These are phyloP conservation scores for Pseudobourletiella spinata DNA, from an alignment of 1,140 invertebrate species.

Conservation along the genomic window DNA sequence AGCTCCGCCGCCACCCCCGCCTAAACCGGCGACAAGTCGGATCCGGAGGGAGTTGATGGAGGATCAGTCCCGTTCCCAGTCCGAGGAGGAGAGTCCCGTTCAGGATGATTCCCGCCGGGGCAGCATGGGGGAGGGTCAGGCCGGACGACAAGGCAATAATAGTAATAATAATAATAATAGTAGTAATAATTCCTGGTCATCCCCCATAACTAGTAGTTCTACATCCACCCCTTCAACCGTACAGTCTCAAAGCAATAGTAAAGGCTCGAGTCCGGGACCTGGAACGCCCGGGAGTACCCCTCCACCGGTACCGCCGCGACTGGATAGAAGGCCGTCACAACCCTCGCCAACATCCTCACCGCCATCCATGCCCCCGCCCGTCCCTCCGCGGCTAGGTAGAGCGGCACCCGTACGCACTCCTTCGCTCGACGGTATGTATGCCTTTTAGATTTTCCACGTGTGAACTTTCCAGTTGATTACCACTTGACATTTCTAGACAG, in stretches of 20 bases:
- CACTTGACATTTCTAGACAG: no score
- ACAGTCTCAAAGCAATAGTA: slow-evolving; percentile 24
- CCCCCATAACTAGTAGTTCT: slow-evolving; percentile 12
- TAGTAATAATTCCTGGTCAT: neutral
- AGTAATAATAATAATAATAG: neutral
- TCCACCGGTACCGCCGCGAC: slow-evolving; percentile 32
- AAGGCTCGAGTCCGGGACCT: slow-evolving; percentile 29
- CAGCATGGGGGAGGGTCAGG: neutral
- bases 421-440: slow-evolving; percentile 31
- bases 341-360: slow-evolving; percentile 30
- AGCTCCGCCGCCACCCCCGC: slow-evolving; percentile 26
- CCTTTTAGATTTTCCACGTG: neutral
- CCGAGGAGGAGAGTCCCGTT: slow-evolving; percentile 1
- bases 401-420: slow-evolving; percentile 35
- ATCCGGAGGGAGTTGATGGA: slow-evolving; percentile 1
- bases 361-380: slow-evolving; percentile 32
- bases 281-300: slow-evolving; percentile 29
- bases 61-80: slow-evolving; percentile 5
- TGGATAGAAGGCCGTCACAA: slow-evolving; percentile 33
- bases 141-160: neutral
- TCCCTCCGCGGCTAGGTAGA: slow-evolving; percentile 32
- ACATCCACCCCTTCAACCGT: slow-evolving; percentile 31
- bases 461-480: no score
- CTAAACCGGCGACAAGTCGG: slow-evolving; percentile 20
- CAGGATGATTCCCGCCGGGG: neutral